Conservation (phyloP, 2,113 vertebrate species). For the Hyperopisus bebe region DNA sequence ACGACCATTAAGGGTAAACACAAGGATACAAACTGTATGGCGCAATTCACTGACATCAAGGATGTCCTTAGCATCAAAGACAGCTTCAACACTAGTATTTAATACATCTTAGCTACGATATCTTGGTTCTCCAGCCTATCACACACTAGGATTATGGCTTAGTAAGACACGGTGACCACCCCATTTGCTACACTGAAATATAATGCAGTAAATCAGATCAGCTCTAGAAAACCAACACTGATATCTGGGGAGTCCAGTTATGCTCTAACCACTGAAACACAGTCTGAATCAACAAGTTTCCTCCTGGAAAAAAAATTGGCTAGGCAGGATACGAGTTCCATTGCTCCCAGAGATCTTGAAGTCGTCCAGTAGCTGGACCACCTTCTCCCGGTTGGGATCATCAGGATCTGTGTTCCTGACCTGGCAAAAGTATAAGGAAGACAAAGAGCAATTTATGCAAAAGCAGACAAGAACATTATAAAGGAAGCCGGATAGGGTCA, state of each 20-base stretch:
- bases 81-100: not conserved
- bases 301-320: not conserved
- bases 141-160: not conserved
- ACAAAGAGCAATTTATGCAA: not conserved
- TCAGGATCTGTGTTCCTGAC: constrained; percentile 84
- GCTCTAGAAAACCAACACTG: not conserved
- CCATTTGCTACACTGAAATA: not conserved
- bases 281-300: not conserved
- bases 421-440: constrained; percentile 46
- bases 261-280: not conserved
- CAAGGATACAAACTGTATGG: not conserved
- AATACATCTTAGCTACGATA: not conserved
- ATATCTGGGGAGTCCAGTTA: too few species aligned
- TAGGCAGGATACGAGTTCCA: constrained; percentile 87
- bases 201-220: not conserved
- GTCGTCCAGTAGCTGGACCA: constrained; percentile 91
- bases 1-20: constrained; percentile 60
- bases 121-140: not conserved
- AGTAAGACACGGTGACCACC: not conserved
- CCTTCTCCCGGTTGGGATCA: constrained; percentile 86
- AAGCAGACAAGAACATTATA: not conserved
- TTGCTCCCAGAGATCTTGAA: constrained; percentile 97
- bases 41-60: not conserved
- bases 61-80: not conserved
- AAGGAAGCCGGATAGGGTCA: not conserved